Conservation (phyloP, 2,797 vertebrate species). For the Bradypus variegatus region DNA sequence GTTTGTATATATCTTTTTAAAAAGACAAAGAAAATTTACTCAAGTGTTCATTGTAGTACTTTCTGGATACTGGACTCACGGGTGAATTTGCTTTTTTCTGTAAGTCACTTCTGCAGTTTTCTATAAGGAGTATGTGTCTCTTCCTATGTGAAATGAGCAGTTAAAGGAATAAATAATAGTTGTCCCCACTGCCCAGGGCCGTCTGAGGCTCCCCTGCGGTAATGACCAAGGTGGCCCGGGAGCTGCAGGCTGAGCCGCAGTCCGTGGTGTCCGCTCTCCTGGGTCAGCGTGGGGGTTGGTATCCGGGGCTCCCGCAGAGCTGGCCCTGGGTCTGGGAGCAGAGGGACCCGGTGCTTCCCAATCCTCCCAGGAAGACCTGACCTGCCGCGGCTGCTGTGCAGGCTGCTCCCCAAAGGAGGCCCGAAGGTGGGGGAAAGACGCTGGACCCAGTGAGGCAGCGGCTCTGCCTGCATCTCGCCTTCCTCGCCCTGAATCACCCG, state of each 20-base stretch:
- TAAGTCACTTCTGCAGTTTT: not conserved
- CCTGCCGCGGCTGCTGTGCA: not conserved
- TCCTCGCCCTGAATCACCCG: not conserved
- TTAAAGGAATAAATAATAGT: not conserved
- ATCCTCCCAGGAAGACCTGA: not conserved
- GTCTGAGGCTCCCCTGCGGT: not conserved
- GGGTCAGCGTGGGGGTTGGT: not conserved
- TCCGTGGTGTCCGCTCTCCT: not conserved
- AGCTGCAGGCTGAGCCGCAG: not conserved
- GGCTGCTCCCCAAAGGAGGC: not conserved
- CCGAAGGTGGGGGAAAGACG: not conserved
- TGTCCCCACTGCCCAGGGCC: too few relatives aligned
- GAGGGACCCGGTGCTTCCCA: not conserved
- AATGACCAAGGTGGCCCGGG: not conserved
- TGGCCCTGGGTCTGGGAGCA: not conserved
- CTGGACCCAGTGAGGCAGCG: fast-evolving
- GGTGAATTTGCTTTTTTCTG: not conserved
- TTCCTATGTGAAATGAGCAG: not conserved
- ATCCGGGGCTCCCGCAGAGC: not conserved
- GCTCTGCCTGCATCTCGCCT: not conserved
- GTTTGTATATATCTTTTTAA: not conserved
- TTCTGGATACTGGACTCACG: not conserved
- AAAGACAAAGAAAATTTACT: not conserved
- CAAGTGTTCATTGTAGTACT: not conserved
- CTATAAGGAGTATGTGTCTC: not conserved